Percentiles rank a stretch among this genome's conserved stretches.
Conservation (phyloP, 2,888 invertebrate species). For the Poecilobothrus nobilitatus region DNA sequence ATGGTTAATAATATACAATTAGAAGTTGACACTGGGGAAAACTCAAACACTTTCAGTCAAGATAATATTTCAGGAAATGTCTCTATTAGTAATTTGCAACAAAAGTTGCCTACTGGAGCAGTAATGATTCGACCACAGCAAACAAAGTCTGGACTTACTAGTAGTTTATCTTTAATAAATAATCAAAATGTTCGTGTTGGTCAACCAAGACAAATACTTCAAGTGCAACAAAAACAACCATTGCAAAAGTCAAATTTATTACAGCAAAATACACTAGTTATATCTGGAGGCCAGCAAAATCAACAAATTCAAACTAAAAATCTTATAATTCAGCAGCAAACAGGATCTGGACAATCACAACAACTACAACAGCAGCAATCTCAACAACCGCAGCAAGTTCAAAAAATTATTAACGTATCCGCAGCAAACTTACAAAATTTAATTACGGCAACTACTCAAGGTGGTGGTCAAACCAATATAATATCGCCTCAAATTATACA, state of each 20-base stretch:
- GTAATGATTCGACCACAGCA: conserved; percentile 25
- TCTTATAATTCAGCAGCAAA: conserved; percentile 27
- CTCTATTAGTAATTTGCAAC: not conserved
- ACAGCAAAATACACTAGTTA: conserved; percentile 20
- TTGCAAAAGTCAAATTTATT: conserved; percentile 24
- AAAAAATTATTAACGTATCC: conserved; percentile 25
- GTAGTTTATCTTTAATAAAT: conserved; percentile 26
- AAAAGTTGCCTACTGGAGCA: conserved; percentile 13
- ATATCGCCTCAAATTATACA: conserved; percentile 28
- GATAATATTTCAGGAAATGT: conserved; percentile 29
- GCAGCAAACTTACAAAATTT: conserved; percentile 14
- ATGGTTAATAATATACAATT: conserved; percentile 27
- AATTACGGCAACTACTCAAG: conserved; percentile 14
- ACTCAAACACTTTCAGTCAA: conserved; percentile 28
- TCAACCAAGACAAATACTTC: conserved; percentile 39
- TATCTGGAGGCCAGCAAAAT: conserved; percentile 18
- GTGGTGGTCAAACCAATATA: conserved; percentile 16
- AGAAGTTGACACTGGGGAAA: conserved; percentile 31
- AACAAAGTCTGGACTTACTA: conserved; percentile 22
- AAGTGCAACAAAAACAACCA: conserved; percentile 29
- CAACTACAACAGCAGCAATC: conserved; percentile 10
- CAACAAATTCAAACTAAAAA: conserved; percentile 24
- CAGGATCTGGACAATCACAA: conserved; percentile 10
- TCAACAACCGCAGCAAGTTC: conserved; percentile 28
- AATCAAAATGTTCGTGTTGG: conserved; percentile 27